Percentiles rank a stretch among this genome's conserved stretches.
Conservation (phyloP, 2,113 vertebrate genomes). For the Apeltes quadracus region DNA sequence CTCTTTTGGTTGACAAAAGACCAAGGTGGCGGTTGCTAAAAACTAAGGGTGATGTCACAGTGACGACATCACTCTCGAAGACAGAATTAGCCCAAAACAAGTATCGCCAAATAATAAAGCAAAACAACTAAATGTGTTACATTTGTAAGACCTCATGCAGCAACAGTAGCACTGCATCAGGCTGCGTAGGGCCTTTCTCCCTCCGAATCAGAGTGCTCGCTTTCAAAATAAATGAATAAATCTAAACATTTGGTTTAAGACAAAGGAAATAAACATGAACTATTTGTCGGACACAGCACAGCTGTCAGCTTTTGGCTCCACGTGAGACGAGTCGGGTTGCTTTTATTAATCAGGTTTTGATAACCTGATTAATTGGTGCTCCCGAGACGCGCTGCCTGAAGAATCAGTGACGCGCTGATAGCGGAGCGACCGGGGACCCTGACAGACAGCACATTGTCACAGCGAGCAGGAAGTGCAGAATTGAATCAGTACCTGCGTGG, state of each 20-base stretch:
- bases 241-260: neutral
- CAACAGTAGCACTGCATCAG: neutral
- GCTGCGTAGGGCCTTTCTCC: neutral
- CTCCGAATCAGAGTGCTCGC: too few relatives aligned
- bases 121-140: neutral
- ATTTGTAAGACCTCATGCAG: neutral
- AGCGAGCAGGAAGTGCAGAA: conserved; percentile 52
- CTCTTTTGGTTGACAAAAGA: neutral
- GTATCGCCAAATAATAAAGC: neutral
- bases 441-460: conserved; percentile 51
- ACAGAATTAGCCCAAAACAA: neutral
- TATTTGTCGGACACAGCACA: neutral
- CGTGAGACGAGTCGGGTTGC: conserved; percentile 41
- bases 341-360: conserved; percentile 30
- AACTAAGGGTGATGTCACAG: neutral
- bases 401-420: conserved; percentile 51
- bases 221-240: neutral
- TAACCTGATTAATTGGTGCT: conserved; percentile 75
- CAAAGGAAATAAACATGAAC: neutral
- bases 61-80: neutral
- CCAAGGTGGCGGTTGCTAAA: neutral
- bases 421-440: conserved; percentile 32
- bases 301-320: conserved; percentile 17
- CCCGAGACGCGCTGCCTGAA: conserved; percentile 34
- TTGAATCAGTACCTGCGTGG: conserved; percentile 61